Evolutionary conservation across 2,888 invertebrate species (phyloP).

Genomic region (Macroteleia sp.): DNA sequence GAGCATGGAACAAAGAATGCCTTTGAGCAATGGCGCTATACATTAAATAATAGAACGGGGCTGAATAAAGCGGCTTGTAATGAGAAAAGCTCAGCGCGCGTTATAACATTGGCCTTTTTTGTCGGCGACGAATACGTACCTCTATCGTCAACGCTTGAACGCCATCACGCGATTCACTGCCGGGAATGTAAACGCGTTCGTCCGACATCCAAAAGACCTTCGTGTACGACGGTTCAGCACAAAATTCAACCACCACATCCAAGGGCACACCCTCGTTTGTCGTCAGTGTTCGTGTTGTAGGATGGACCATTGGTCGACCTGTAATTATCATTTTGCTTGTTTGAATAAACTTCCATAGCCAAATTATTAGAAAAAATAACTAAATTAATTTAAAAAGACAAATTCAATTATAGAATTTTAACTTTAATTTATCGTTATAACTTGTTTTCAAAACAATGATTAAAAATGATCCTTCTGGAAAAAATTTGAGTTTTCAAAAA

Average conservation of each 20-base stretch:
- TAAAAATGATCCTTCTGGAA: too few species aligned
- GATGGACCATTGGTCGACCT: conserved; percentile 89
- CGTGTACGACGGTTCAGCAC: conserved; percentile 89
- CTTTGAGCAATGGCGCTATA: conserved; percentile 32
- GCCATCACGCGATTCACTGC: conserved; percentile 84
- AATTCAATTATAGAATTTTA: too few species aligned
- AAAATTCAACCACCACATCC: conserved; percentile 89
- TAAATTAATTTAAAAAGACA: too few species aligned
- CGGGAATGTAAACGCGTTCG: conserved; percentile 85
- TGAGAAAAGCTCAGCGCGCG: conserved; percentile 36
- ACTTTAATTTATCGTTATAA: too few species aligned
- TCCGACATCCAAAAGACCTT: conserved; percentile 87
- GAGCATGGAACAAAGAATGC: too few species aligned
- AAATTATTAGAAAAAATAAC: too few species aligned
- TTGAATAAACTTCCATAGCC: too few species aligned
- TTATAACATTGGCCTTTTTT: conserved; percentile 44
- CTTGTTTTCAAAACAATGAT: too few species aligned
- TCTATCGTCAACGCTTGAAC: conserved; percentile 77
- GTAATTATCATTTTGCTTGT: too few species aligned
- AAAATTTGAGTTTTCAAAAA: too few species aligned
- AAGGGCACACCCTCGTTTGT: conserved; percentile 89
- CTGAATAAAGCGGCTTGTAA: conserved; percentile 44
- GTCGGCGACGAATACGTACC: conserved; percentile 67
- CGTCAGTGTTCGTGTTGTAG: conserved; percentile 87
- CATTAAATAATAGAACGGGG: conserved; percentile 41